These are phyloP conservation scores for Rhagoletis pomonella DNA, from an alignment of 1,140 invertebrate species.

Conservation along the genomic window DNA sequence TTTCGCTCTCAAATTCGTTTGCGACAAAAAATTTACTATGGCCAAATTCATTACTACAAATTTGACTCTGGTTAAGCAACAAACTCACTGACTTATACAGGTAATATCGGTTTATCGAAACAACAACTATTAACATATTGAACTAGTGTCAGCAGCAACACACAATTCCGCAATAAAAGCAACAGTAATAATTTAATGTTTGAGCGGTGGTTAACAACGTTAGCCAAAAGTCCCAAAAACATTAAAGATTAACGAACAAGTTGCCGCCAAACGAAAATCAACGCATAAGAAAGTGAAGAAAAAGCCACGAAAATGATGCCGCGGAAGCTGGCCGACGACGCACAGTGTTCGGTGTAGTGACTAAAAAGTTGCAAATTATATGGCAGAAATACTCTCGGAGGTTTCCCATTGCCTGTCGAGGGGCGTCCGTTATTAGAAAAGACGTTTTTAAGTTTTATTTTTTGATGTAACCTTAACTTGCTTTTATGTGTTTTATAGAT, in stretches of 20 bases:
- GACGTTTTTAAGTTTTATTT: too few relatives aligned
- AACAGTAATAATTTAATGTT: neutral
- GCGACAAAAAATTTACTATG: neutral
- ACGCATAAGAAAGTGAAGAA: constrained; percentile 1
- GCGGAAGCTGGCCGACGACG: neutral
- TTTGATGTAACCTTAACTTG: too few relatives aligned
- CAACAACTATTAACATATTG: constrained; percentile 52
- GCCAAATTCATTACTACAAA: too few relatives aligned
- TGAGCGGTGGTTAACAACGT: neutral
- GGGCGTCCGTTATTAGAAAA: too few relatives aligned
- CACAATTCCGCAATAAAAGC: constrained; percentile 17
- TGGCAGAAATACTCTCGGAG: too few relatives aligned
- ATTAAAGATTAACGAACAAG: constrained; percentile 34
- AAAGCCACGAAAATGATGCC: neutral
- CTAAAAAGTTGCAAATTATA: too few relatives aligned
- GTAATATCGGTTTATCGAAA: constrained; percentile 1
- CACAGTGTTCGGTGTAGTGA: too few relatives aligned
- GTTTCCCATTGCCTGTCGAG: too few relatives aligned
- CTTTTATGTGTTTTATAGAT: too few relatives aligned
- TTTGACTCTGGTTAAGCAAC: constrained; percentile 22
- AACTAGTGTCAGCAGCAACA: constrained; percentile 46
- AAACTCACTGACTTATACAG: neutral
- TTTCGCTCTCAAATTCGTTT: neutral
- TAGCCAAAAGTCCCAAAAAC: constrained; percentile 15
- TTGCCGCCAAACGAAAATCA: constrained; percentile 25